Evolutionary conservation across 2,113 vertebrate species (phyloP).

Genomic region (Carassius gibelio): DNA sequence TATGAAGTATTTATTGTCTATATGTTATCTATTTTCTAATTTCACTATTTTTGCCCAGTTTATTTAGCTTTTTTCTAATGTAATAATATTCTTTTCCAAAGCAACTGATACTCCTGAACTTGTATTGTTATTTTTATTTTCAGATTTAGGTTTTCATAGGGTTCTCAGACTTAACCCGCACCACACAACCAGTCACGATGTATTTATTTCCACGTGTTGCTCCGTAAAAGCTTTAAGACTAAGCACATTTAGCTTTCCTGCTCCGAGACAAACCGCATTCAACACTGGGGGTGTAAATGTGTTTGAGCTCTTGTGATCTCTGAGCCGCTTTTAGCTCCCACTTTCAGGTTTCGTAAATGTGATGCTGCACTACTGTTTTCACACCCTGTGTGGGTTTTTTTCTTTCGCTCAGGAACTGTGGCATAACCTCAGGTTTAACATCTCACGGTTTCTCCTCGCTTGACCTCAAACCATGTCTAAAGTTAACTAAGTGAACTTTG

Average conservation of each 20-base stretch:
- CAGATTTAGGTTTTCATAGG: neutral
- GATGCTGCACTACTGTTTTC: constrained; percentile 21
- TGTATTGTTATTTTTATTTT: neutral
- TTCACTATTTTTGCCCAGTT: neutral
- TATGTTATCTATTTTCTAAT: neutral
- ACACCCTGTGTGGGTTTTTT: neutral
- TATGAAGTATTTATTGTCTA: no score
- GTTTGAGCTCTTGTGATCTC: neutral
- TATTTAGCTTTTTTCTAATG: neutral
- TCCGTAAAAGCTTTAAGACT: neutral
- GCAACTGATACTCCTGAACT: no score
- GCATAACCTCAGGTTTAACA: neutral
- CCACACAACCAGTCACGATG: neutral
- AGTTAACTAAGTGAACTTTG: neutral
- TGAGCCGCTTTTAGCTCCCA: neutral
- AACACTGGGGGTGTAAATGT: neutral
- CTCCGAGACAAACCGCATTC: constrained; percentile 10
- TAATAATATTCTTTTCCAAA: neutral
- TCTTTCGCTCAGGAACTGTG: constrained; percentile 28
- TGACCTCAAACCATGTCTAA: neutral
- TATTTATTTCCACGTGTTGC: neutral
- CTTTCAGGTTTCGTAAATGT: constrained; percentile 8
- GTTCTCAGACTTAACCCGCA: neutral
- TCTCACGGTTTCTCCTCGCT: neutral
- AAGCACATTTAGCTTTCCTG: neutral